These are phyloP conservation scores for Atherinomorus stipes DNA, from an alignment of 2,113 vertebrate species.

Conservation along the genomic window DNA sequence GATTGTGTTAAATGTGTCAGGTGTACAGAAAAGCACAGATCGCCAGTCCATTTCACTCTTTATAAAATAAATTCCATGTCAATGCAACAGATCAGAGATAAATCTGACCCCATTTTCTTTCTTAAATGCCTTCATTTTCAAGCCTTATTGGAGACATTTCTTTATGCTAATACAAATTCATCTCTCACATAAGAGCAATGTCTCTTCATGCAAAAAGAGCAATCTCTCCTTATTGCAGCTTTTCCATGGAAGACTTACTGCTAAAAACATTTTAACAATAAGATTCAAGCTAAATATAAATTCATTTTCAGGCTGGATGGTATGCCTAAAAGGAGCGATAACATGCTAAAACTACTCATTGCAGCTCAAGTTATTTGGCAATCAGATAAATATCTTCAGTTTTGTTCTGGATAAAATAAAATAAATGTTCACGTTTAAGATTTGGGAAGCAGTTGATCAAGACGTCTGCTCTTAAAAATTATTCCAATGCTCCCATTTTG, in stretches of 20 bases:
- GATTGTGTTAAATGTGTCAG: slow-evolving; percentile 24
- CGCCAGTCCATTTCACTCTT: slow-evolving; percentile 21
- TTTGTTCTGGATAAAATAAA: slow-evolving; percentile 10
- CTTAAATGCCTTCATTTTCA: not conserved
- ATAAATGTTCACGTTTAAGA: slow-evolving; percentile 4
- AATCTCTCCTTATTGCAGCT: slow-evolving; percentile 12
- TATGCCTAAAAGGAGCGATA: not conserved
- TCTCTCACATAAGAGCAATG: slow-evolving; percentile 6
- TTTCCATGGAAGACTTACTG: not conserved
- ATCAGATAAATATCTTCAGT: slow-evolving; percentile 3
- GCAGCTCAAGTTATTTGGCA: slow-evolving; percentile 64
- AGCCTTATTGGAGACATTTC: slow-evolving; percentile 13
- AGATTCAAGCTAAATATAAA: slow-evolving; percentile 4
- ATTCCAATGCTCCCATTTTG: slow-evolving; percentile 39
- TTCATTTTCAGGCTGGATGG: slow-evolving; percentile 20
- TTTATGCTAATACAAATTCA: slow-evolving; percentile 23
- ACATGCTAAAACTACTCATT: slow-evolving; percentile 32
- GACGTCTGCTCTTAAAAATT: slow-evolving; percentile 20
- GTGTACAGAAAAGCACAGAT: slow-evolving; percentile 14
- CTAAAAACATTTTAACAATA: slow-evolving; percentile 9
- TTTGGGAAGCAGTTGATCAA: slow-evolving; percentile 20
- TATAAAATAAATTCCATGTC: slow-evolving; percentile 20
- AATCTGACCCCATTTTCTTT: not conserved
- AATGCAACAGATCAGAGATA: slow-evolving; percentile 24
- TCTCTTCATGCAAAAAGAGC: slow-evolving; percentile 47